These are phyloP conservation scores for Tyrannus savana DNA, from an alignment of 2,113 vertebrate species.

Conservation along the genomic window DNA sequence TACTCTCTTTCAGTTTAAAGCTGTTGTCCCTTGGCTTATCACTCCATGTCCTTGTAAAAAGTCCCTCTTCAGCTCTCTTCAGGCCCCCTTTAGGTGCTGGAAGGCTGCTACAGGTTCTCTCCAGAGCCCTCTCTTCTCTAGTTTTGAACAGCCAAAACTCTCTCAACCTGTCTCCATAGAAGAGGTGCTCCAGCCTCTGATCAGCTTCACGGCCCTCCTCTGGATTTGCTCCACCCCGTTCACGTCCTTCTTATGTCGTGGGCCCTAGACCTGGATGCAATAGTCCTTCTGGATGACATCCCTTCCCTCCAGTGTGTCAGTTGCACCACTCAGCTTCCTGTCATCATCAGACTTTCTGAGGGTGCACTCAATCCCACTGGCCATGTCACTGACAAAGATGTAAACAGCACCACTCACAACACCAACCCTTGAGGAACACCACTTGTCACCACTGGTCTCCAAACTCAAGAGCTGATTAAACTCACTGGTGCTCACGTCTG, in stretches of 20 bases:
- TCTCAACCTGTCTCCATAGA: background rate
- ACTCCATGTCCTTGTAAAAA: background rate
- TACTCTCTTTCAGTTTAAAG: background rate
- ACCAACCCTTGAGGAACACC: background rate
- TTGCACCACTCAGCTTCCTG: background rate
- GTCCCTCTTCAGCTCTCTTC: background rate
- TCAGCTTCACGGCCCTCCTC: background rate
- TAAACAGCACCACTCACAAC: background rate
- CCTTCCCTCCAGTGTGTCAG: background rate
- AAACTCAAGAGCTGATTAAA: background rate
- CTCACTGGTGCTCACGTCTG: background rate
- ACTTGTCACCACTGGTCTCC: background rate
- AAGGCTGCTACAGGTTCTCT: background rate
- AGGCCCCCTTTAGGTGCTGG: background rate
- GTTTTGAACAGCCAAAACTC: background rate
- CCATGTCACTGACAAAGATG: background rate
- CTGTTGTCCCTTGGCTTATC: background rate
- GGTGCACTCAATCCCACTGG: background rate
- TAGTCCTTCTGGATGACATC: background rate
- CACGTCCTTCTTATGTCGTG: background rate
- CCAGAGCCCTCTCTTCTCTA: background rate
- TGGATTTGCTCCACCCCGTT: background rate
- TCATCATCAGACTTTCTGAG: background rate
- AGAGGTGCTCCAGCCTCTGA: background rate
- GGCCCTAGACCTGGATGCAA: background rate